phyloP scores from a whole-genome alignment of 2,888 invertebrate genomes.

The Plagodis pulveraria region DNA sequence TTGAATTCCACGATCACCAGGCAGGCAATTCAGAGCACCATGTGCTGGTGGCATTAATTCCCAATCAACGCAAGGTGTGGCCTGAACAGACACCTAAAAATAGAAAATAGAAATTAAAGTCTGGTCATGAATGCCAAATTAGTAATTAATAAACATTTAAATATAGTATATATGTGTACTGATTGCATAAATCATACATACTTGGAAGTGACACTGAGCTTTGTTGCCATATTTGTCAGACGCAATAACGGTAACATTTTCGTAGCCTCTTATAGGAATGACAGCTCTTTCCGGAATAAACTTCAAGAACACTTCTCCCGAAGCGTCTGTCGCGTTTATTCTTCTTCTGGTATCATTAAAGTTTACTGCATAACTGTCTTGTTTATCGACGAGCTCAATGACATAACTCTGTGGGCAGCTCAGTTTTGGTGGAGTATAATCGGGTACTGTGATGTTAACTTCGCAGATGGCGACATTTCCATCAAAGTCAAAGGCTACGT shows the following conservation, averaged over 20 bases:
- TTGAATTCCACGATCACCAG: conserved; percentile 92
- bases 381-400: conserved; percentile 94
- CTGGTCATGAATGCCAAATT: neutral
- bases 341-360: conserved; percentile 95
- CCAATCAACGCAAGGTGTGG: conserved; percentile 97
- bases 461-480: conserved; percentile 99
- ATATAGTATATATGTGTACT: neutral
- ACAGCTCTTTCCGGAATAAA: conserved; percentile 93
- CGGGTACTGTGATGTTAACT: conserved; percentile 97
- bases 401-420: conserved; percentile 98
- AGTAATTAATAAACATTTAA: neutral
- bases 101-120: neutral
- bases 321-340: conserved; percentile 94
- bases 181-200: conserved; percentile 50
- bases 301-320: conserved; percentile 93
- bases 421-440: conserved; percentile 95
- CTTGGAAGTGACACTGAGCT: conserved; percentile 96
- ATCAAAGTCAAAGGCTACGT: conserved; percentile 98
- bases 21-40: conserved; percentile 94
- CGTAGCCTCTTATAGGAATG: conserved; percentile 94
- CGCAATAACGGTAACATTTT: conserved; percentile 96
- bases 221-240: conserved; percentile 94
- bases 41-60: conserved; percentile 95
- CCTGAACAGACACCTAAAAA: conserved; percentile 92
- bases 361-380: conserved; percentile 95